These are phyloP conservation scores for Phaethornis superciliosus DNA, from an alignment of 2,113 vertebrate species.

Conservation along the genomic window DNA sequence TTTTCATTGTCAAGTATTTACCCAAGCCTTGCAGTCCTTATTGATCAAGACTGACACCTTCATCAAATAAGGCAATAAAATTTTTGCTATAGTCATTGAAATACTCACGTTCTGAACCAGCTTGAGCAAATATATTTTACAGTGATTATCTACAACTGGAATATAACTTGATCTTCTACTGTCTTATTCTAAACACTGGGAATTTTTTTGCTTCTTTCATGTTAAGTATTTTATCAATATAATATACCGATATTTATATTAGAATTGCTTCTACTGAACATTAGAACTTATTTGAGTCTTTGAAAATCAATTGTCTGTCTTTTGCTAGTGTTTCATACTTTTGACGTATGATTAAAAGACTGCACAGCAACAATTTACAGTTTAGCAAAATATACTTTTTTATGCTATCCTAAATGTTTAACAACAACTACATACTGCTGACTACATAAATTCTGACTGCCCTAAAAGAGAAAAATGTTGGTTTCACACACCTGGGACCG, in stretches of 20 bases:
- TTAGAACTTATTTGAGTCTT: not conserved
- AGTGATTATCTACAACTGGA: not conserved
- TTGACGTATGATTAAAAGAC: constrained; percentile 3
- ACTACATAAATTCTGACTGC: not conserved
- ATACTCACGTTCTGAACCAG: not conserved
- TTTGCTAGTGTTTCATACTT: not conserved
- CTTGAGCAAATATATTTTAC: not conserved
- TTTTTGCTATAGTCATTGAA: not conserved
- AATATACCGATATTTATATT: not conserved
- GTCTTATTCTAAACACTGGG: not conserved
- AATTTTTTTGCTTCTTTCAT: not conserved
- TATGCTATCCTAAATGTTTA: not conserved
- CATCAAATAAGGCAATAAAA: not conserved
- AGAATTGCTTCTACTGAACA: not conserved
- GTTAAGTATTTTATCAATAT: not conserved
- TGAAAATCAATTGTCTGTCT: not conserved
- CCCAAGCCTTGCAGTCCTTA: not conserved
- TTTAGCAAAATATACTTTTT: not conserved
- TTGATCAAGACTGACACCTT: not conserved
- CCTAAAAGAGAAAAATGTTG: not conserved
- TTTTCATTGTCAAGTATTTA: not conserved
- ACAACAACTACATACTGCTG: not conserved
- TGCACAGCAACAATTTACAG: not conserved
- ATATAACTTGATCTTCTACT: not conserved
- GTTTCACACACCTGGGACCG: not conserved